phyloP scores from a whole-genome alignment of 1,140 invertebrate species.

The Anastatus disparis region DNA sequence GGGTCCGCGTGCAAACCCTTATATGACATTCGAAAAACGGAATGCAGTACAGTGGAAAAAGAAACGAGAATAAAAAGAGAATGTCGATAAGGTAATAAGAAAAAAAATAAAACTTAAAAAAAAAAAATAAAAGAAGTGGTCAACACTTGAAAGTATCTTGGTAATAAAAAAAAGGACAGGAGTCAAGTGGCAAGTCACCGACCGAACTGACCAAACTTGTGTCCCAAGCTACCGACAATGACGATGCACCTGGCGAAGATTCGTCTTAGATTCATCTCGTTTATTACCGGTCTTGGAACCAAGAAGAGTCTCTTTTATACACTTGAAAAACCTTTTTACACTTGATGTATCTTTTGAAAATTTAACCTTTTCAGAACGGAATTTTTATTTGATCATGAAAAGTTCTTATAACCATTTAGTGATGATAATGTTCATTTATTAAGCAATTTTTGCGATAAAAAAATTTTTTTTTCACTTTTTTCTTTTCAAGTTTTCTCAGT shows the following conservation, averaged over 20 bases:
- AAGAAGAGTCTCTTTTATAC: no score
- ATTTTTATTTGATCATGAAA: no score
- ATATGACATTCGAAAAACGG: no score
- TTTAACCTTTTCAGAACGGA: no score
- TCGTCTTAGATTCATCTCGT: constrained; percentile 26
- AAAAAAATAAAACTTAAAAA: neutral
- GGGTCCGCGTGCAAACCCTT: constrained; percentile 47
- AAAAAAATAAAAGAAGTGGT: neutral
- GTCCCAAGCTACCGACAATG: constrained; percentile 56
- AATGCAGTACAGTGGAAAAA: neutral
- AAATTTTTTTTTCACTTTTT: no score
- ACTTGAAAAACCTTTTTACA: no score
- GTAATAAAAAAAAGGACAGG: constrained; percentile 44
- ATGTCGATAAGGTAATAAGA: constrained; percentile 24
- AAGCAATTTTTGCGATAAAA: no score
- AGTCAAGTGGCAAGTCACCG: constrained; percentile 52
- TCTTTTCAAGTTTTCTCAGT: no score
- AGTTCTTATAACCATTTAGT: no score
- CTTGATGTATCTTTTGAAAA: no score
- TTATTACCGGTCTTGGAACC: constrained; percentile 30
- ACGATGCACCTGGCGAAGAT: constrained; percentile 41
- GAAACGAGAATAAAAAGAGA: neutral
- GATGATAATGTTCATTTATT: no score
- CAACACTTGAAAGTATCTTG: neutral
- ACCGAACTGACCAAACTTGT: constrained; percentile 39